These are phyloP conservation scores for Scaptodrosophila latifasciaeformis DNA, from an alignment of 2,888 invertebrate species.

Conservation along the genomic window DNA sequence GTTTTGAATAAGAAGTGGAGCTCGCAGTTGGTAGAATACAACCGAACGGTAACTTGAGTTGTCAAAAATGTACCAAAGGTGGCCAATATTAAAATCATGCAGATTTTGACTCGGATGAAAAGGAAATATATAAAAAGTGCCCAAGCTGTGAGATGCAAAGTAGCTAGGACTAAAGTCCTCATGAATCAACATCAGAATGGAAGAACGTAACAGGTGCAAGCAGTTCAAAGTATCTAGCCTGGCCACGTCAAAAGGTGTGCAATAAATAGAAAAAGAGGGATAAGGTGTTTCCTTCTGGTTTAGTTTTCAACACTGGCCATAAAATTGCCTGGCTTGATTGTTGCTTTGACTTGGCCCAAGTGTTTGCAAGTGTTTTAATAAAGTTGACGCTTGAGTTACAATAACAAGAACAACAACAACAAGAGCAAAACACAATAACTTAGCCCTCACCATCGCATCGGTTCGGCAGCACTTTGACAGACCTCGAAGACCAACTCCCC, in stretches of 20 bases:
- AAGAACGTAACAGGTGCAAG: constrained; percentile 8
- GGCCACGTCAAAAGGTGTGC: too few species aligned
- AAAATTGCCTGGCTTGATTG: constrained; percentile 1
- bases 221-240: neutral
- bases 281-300: neutral
- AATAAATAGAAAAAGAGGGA: too few species aligned
- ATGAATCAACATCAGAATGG: neutral
- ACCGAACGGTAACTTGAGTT: constrained; percentile 17
- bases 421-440: neutral
- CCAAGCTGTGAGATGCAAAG: too few species aligned
- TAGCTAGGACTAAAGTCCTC: neutral
- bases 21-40: too few species aligned
- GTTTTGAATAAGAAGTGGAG: too few species aligned
- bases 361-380: constrained; percentile 19
- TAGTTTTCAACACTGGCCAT: constrained; percentile 1
- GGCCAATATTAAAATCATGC: constrained; percentile 4
- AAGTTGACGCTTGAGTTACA: constrained; percentile 10
- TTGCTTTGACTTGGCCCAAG: neutral
- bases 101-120: too few species aligned
- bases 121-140: too few species aligned
- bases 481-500: neutral
- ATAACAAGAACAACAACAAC: neutral
- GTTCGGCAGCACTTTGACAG: neutral
- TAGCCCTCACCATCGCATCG: neutral
- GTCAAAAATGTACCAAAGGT: constrained; percentile 8